A percentile compares a stretch with the other conserved stretches of the same genome.
Evolutionary conservation across 2,888 invertebrate species (phyloP).

Genomic region (Eupelmus urozonus): DNA sequence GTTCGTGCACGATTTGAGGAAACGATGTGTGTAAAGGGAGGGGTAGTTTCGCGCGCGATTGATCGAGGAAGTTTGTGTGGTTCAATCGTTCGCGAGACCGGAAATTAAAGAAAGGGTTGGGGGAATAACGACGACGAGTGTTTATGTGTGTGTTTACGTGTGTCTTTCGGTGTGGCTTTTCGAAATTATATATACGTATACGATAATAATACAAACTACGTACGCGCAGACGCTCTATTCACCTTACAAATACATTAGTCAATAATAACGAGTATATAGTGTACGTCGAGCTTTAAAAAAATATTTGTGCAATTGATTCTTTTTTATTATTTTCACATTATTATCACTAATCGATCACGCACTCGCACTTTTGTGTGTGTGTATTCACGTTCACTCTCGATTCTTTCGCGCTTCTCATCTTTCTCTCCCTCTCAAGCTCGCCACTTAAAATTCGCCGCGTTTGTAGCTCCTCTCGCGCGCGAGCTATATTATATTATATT

Average conservation of each 20-base stretch:
- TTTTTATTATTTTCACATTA: conserved; percentile 43
- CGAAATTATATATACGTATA: too few relatives aligned
- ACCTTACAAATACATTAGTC: conserved; percentile 50
- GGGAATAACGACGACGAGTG: background rate
- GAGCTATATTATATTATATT: conserved; percentile 21
- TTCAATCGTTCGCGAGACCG: conserved; percentile 32
- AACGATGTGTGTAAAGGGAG: background rate
- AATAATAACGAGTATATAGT: conserved; percentile 49
- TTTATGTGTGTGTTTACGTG: too few relatives aligned
- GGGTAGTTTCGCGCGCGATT: conserved; percentile 26
- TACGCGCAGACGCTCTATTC: conserved; percentile 47
- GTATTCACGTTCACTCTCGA: too few relatives aligned
- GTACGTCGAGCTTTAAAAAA: conserved; percentile 54
- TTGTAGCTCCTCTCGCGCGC: conserved; percentile 34
- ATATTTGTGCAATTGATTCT: conserved; percentile 59
- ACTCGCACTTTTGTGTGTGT: too few relatives aligned
- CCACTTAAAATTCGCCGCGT: background rate
- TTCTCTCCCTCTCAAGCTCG: conserved; percentile 43
- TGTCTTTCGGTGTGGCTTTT: too few relatives aligned
- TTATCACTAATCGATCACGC: conserved; percentile 38
- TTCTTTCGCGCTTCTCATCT: background rate
- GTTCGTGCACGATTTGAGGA: background rate
- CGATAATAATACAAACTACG: too few relatives aligned
- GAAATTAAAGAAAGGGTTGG: background rate
- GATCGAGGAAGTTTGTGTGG: conserved; percentile 41